phyloP scores from a whole-genome alignment of 2,113 vertebrate species.

The Pteruthius melanotis region DNA sequence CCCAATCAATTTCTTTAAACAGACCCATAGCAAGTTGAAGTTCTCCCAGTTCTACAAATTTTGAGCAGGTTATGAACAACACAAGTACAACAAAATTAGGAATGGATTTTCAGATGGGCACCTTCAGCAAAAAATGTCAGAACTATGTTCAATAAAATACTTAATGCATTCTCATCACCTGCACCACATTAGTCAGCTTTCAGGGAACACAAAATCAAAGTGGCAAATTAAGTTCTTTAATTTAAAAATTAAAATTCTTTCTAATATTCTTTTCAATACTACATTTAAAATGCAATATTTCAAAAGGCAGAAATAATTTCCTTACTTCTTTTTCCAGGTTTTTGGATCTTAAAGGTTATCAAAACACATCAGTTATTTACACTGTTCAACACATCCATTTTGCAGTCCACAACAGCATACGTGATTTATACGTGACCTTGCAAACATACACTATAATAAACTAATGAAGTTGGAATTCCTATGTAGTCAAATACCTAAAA shows the following conservation, averaged over 20 bases:
- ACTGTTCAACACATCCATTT: rapidly evolving
- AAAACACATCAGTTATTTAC: background rate
- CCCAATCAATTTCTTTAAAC: background rate
- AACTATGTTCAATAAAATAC: background rate
- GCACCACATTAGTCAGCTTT: background rate
- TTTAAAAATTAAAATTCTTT: background rate
- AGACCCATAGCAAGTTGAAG: background rate
- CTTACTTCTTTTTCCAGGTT: background rate
- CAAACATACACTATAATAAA: background rate
- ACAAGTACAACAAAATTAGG: background rate
- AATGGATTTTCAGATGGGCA: background rate
- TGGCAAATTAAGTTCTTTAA: background rate
- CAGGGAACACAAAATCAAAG: background rate
- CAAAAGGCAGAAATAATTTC: background rate
- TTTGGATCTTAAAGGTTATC: background rate
- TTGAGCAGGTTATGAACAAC: background rate
- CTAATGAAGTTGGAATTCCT: background rate
- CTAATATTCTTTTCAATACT: background rate
- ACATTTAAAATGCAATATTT: background rate
- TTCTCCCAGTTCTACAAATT: background rate
- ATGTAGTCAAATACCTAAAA: background rate
- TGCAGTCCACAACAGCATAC: background rate
- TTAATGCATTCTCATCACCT: background rate
- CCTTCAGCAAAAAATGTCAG: background rate
- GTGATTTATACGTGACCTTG: background rate